Percentiles rank a stretch among this genome's conserved stretches.
Conservation (phyloP, 1,140 invertebrate genomes). For the Lordiphosa mommai region DNA sequence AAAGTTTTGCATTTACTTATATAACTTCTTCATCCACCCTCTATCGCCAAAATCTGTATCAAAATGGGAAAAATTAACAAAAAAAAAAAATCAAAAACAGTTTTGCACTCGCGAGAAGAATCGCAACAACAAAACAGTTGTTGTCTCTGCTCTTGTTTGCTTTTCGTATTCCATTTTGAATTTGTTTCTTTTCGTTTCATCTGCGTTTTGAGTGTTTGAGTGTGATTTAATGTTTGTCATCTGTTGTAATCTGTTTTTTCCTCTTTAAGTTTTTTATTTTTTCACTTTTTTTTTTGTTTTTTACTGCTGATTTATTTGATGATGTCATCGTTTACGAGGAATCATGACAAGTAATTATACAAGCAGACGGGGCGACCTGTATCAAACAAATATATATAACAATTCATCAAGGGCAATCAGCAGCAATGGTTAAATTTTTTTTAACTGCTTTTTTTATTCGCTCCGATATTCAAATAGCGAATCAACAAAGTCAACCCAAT, state of each 20-base stretch:
- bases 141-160: neutral
- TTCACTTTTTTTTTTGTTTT: neutral
- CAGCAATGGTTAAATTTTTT: too few species aligned
- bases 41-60: too few species aligned
- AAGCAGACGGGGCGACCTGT: constrained; percentile 12
- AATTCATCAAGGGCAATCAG: neutral
- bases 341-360: constrained; percentile 39
- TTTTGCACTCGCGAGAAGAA: too few species aligned
- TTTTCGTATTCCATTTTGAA: neutral
- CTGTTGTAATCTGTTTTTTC: constrained; percentile 17
- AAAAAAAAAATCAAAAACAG: too few species aligned
- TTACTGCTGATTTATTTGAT: constrained; percentile 6
- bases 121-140: too few species aligned
- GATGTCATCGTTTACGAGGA: constrained; percentile 53
- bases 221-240: constrained; percentile 24
- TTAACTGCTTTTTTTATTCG: neutral
- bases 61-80: neutral
- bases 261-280: constrained; percentile 22
- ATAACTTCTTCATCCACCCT: neutral
- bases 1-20: too few species aligned
- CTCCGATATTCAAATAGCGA: constrained; percentile 31
- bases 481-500: constrained; percentile 23
- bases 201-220: constrained; percentile 9
- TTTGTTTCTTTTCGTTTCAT: constrained; percentile 6
- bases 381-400: constrained; percentile 2